Evolutionary conservation across 2,113 vertebrate species (phyloP).

Genomic region (Lates calcarifer): DNA sequence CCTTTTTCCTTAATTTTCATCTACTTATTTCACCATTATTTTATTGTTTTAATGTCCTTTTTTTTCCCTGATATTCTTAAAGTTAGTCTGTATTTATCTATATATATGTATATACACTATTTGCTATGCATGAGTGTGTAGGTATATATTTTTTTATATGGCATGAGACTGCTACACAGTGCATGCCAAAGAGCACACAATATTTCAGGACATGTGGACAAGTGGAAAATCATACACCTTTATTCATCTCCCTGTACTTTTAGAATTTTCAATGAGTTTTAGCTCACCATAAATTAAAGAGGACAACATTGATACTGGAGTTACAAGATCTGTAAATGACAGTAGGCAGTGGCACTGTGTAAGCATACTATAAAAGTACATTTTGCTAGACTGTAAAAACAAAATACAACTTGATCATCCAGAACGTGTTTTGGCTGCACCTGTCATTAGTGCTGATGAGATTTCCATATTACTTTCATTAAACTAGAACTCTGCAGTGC

Average conservation of each 20-base stretch:
- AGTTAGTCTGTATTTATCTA: no score
- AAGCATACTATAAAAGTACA: not conserved
- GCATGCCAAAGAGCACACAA: not conserved
- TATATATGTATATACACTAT: no score
- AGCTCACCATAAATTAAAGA: slow-evolving; percentile 11
- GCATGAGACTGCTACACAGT: no score
- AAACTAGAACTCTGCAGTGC: not conserved
- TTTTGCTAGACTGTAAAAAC: not conserved
- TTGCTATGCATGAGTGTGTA: no score
- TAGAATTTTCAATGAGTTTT: slow-evolving; percentile 23
- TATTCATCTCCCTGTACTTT: slow-evolving; percentile 34
- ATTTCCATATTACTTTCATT: not conserved
- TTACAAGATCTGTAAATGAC: slow-evolving; percentile 41
- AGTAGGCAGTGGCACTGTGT: slow-evolving; percentile 54
- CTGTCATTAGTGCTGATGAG: not conserved
- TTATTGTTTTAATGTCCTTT: no score
- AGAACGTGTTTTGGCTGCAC: slow-evolving; percentile 7
- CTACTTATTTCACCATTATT: no score
- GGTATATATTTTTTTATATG: no score
- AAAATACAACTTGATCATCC: not conserved
- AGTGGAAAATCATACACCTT: slow-evolving; percentile 26
- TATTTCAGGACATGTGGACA: not conserved
- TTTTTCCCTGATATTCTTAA: no score
- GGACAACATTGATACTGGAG: slow-evolving; percentile 29
- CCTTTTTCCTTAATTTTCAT: no score